Evolutionary conservation across 2,113 vertebrate species (phyloP).

Genomic region (Rhadina sibilatrix): DNA sequence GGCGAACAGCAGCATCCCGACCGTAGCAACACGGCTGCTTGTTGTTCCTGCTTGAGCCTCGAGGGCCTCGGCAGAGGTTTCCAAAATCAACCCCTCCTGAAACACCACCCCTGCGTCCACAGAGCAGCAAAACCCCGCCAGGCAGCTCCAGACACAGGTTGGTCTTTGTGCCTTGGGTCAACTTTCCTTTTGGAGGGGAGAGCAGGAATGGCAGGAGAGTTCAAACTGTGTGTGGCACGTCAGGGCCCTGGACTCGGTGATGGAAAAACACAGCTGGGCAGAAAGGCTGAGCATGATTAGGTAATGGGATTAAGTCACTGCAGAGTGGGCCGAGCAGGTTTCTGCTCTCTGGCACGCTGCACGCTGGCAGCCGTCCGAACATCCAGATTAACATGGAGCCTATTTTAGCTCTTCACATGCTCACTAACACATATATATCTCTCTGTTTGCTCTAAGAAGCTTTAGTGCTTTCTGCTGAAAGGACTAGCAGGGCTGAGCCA

Average conservation of each 20-base stretch:
- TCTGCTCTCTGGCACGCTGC: neutral
- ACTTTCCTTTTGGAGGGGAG: neutral
- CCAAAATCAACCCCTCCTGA: neutral
- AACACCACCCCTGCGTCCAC: neutral
- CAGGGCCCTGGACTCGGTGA: neutral
- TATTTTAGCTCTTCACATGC: slow-evolving; percentile 48
- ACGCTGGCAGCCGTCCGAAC: neutral
- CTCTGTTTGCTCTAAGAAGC: slow-evolving; percentile 41
- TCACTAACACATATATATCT: neutral
- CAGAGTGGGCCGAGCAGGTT: slow-evolving; percentile 42
- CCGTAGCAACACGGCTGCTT: neutral
- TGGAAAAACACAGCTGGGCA: slow-evolving; percentile 67
- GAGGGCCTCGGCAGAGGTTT: neutral
- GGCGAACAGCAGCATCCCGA: neutral
- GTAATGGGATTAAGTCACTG: slow-evolving; percentile 64
- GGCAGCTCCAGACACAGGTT: neutral
- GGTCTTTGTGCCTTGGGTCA: neutral
- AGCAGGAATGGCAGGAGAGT: neutral
- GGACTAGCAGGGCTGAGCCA: neutral
- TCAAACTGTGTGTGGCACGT: neutral
- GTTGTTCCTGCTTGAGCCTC: neutral
- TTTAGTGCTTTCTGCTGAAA: slow-evolving; percentile 7
- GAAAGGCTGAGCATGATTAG: neutral
- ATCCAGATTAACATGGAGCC: neutral
- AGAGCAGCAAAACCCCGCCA: fast-evolving